phyloP scores from a whole-genome alignment of 2,797 vertebrate genomes.

The Phoebastria nigripes region DNA sequence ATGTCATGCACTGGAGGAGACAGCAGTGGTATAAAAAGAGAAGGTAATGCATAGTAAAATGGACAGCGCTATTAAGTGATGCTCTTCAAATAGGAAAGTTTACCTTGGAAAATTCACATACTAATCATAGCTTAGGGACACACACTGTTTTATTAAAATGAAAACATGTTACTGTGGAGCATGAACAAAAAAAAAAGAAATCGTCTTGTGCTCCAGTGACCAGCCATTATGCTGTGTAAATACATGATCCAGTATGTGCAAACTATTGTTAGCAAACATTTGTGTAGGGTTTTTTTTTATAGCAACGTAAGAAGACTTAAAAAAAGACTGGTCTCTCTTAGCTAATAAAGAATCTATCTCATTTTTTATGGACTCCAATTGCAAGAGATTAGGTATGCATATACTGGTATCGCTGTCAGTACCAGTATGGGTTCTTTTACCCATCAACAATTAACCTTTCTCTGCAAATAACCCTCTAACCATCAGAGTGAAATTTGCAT shows the following conservation, averaged over 20 bases:
- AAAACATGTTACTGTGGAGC: neutral
- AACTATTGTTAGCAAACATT: neutral
- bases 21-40: neutral
- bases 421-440: neutral
- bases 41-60: neutral
- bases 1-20: neutral
- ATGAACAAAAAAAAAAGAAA: neutral
- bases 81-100: neutral
- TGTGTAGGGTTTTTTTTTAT: neutral
- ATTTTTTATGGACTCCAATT: neutral
- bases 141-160: slow-evolving; percentile 8
- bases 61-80: neutral
- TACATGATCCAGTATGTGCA: neutral
- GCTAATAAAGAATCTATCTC: neutral
- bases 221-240: neutral
- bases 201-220: neutral
- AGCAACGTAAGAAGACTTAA: neutral
- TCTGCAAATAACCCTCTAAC: neutral
- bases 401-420: rapidly evolving
- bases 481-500: neutral
- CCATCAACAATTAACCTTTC: neutral
- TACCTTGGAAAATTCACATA: neutral
- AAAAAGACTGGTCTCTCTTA: neutral
- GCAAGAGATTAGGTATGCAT: neutral
- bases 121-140: neutral